These are phyloP conservation scores for Tinamus guttatus DNA, from an alignment of 2,113 vertebrate species.

Conservation along the genomic window DNA sequence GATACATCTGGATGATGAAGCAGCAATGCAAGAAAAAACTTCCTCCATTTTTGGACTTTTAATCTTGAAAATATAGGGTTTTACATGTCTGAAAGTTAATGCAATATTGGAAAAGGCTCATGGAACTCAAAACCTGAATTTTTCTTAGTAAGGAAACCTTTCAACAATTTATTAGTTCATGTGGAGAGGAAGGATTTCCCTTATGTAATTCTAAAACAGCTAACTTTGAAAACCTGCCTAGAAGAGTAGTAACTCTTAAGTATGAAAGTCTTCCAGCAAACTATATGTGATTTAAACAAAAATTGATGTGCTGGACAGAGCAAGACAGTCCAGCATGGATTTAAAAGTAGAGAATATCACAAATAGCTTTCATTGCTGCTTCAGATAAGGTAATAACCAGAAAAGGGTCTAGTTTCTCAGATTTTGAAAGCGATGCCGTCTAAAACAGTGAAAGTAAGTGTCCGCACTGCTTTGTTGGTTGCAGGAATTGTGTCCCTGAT, in stretches of 20 bases:
- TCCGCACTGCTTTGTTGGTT: not conserved
- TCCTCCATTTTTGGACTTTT: not conserved
- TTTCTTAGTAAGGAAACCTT: not conserved
- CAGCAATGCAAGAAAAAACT: not conserved
- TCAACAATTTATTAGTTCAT: not conserved
- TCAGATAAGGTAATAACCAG: not conserved
- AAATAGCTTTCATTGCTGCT: not conserved
- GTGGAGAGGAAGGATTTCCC: conserved; percentile 4
- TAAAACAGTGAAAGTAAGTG: not conserved
- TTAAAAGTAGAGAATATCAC: not conserved
- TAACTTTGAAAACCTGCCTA: not conserved
- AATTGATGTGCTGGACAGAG: not conserved
- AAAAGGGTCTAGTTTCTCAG: not conserved
- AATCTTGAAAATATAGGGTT: not conserved
- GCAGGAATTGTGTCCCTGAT: conserved; percentile 90
- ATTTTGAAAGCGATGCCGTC: not conserved
- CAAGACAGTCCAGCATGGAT: not conserved
- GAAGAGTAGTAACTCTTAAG: not conserved
- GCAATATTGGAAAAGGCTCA: not conserved
- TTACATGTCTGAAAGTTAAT: not conserved
- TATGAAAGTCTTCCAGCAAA: not conserved
- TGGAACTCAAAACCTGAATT: not conserved
- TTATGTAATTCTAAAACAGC: not conserved
- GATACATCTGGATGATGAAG: not conserved
- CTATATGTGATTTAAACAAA: not conserved